phyloP scores from a whole-genome alignment of 2,113 vertebrate genomes.

The Micromys minutus region DNA sequence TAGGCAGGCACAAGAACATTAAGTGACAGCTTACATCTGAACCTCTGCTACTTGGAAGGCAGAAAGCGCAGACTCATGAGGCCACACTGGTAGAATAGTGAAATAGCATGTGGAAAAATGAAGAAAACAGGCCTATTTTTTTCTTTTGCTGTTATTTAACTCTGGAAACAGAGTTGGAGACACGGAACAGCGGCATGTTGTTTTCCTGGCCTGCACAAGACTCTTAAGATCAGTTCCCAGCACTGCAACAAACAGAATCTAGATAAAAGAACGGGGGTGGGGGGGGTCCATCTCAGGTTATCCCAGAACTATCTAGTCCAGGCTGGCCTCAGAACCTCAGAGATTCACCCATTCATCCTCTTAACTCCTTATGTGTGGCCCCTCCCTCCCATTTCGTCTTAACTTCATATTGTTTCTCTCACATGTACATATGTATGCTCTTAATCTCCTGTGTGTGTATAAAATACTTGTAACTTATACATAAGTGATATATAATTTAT shows the following conservation, averaged over 20 bases:
- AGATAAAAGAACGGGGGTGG: neutral
- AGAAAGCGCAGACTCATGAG: too few relatives aligned
- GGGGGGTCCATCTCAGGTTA: neutral
- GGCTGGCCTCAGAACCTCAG: neutral
- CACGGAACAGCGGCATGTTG: too few relatives aligned
- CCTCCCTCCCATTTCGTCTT: too few relatives aligned
- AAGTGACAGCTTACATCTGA: neutral
- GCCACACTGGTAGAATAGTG: neutral
- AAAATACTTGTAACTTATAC: too few relatives aligned
- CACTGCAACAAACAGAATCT: neutral
- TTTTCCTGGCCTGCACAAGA: neutral
- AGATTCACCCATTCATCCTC: neutral
- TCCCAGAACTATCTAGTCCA: neutral
- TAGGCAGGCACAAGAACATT: neutral
- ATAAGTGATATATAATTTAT: too few relatives aligned
- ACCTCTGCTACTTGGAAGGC: neutral
- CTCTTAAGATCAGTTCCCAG: too few relatives aligned
- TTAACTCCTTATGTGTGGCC: neutral
- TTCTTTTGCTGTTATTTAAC: too few relatives aligned
- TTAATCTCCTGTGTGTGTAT: neutral
- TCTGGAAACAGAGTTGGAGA: neutral
- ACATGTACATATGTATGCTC: neutral
- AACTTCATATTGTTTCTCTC: neutral
- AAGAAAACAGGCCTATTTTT: neutral
- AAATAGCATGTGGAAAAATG: neutral